phyloP scores from a whole-genome alignment of 2,113 vertebrate species.

The Cyanoliseus patagonus region DNA sequence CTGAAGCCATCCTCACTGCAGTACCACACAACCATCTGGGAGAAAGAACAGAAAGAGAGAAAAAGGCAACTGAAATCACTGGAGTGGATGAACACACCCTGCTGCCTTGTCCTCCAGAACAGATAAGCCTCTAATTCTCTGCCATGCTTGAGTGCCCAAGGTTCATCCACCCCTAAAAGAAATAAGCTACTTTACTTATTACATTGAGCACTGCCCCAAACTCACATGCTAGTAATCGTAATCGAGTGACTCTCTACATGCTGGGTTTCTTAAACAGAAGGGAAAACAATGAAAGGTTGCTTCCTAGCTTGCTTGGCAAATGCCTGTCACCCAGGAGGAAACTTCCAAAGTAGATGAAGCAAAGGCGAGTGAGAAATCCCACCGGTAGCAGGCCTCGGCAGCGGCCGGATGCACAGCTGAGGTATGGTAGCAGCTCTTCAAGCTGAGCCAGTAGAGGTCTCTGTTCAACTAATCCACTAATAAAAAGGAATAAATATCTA shows the following conservation, averaged over 20 bases:
- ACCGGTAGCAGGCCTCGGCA: accelerated
- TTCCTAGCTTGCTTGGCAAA: not conserved
- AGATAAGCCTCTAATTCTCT: not conserved
- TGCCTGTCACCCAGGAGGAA: not conserved
- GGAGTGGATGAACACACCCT: not conserved
- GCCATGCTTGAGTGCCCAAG: not conserved
- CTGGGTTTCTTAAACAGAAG: not conserved
- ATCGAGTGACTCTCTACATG: not conserved
- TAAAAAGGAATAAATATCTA: constrained; percentile 8
- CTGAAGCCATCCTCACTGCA: not conserved
- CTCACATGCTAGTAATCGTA: not conserved
- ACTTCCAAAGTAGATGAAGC: not conserved
- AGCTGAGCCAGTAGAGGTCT: constrained; percentile 73
- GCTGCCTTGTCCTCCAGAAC: not conserved
- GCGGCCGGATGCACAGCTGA: accelerated
- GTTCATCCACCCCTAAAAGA: not conserved
- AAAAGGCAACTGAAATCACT: not conserved
- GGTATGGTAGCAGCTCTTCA: not conserved
- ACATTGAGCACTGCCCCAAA: not conserved
- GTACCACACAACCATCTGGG: not conserved
- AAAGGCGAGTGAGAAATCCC: not conserved
- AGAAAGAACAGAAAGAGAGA: not conserved
- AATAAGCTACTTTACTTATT: not conserved
- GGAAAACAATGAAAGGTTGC: not conserved
- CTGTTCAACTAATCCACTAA: constrained; percentile 60